Evolutionary conservation across 1,140 invertebrate species (phyloP), one percentile per base, ranked within the genome.

Genomic region (Rhyacophila brunnea): DNA sequence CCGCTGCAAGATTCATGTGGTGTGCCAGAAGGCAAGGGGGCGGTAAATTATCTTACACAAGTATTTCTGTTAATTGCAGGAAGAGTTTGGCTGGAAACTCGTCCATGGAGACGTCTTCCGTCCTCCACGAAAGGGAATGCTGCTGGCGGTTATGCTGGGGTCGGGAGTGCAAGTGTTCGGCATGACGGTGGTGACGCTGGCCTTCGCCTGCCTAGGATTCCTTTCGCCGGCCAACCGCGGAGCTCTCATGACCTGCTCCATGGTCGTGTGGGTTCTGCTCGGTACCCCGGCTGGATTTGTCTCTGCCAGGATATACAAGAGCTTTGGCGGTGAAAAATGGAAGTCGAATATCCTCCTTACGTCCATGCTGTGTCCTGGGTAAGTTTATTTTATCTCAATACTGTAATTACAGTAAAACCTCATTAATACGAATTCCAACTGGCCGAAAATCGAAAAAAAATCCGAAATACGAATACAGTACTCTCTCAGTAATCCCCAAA

Each of bases 11-110:
- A n/a, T n/a, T n/a, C n/a, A n/a, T n/a, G n/a, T n/a, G n/a, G n/a
- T n/a, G 23, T 28, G 23, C 4, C 23, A 28, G 23, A 28, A 28
- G 23, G 23, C 23, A 9, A 28, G 3, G 9, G 3, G 23, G 3
- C 23, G 23, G n/a, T n/a, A 28, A 28, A 28, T 28, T 9, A 9
- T 28, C 23, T 28, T 28, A 28, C 34, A 17, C 23, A 28, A 6
- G 20, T 38, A 13, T 48, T 45, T 18, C 7, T 20, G 28, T 36
- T 9, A 10, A 19, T 19, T 15, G 1, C 86, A 97, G 80, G 97
- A 99, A 79, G 96, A 99, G 74, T 99, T 98, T 81, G 96, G 97
- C 15, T 99, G 97, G 97, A 99, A 99, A 79, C 78, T 99, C 36
- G 93, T 97, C 1, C 94, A 97, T 71, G 95, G 94, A 10, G 94